A percentile compares a stretch with the other conserved stretches of the same genome.
phyloP scores from a whole-genome alignment of 2,797 vertebrate genomes.

The Pampus argenteus region DNA sequence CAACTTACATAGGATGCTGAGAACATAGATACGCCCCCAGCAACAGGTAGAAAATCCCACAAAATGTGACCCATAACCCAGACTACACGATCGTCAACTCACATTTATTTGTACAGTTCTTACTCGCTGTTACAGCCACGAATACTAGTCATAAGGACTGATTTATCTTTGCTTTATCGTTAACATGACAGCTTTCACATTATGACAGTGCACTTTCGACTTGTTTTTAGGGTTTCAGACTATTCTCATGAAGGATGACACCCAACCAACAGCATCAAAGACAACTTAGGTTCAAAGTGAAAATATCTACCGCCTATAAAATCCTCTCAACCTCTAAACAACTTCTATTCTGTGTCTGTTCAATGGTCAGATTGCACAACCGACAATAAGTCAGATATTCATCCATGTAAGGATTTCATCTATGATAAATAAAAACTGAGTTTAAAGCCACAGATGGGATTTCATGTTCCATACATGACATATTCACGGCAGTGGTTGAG shows the following conservation, averaged over 20 bases:
- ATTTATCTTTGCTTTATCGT: constrained; percentile 45
- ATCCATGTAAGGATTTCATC: not conserved
- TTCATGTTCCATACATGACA: not conserved
- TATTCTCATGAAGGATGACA: constrained; percentile 49
- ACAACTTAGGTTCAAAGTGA: constrained; percentile 58
- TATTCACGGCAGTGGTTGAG: constrained; percentile 3
- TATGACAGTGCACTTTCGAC: constrained; percentile 32
- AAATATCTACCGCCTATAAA: constrained; percentile 39
- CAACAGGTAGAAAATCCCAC: not conserved
- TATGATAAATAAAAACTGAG: not conserved
- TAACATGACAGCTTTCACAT: constrained; percentile 42
- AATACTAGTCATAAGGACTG: constrained; percentile 40
- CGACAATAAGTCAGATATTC: constrained; percentile 15
- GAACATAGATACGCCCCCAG: too few relatives aligned
- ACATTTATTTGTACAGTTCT: constrained; percentile 9
- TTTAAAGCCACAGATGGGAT: not conserved
- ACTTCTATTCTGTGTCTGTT: constrained; percentile 35
- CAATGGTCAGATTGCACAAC: constrained; percentile 11
- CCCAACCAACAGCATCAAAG: constrained; percentile 63
- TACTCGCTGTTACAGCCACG: constrained; percentile 13
- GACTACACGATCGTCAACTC: not conserved
- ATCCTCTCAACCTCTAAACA: constrained; percentile 30
- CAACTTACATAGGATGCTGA: too few relatives aligned
- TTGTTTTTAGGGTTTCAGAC: constrained; percentile 58
- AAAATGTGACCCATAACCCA: constrained; percentile 1